Evolutionary conservation across 2,888 invertebrate genomes (phyloP), one percentile per base, ranked within the genome.

Genomic region (Drosophila quinaria): DNA sequence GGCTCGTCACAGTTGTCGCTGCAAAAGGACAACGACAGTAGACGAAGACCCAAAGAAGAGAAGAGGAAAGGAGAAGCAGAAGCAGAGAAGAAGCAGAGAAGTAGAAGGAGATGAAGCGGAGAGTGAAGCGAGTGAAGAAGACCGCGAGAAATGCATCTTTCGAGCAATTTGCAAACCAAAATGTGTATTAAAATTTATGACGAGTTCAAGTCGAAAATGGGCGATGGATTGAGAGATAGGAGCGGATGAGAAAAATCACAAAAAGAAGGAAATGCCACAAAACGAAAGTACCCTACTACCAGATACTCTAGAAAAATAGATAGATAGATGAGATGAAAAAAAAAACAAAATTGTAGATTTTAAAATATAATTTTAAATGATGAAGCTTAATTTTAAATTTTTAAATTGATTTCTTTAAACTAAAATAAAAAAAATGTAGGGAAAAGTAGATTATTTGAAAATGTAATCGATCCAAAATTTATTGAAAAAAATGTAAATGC

Each of bases 161-260:
- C 41, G 54, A 75, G 80, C 88, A 89, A 87, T 87, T 87, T 87
- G 86, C 90, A 87, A 87, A 82, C 90, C 90, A 87, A 86, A 87
- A 89, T 89, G 76, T 80, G 86, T 87, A 87, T 89, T 87, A 89
- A 87, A 86, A 89, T 89, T 87, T 87, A 87, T 87, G 86, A 87
- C 86, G 88, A 89, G 73, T 65, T 80, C 83, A 74, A 78, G 63
- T 86, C 67, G 70, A 67, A 77, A 80, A 69, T 65, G 62, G 65
- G 77, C 76, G 76, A 79, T 77, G 79, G 80, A 77, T 77, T 77
- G 75, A 79, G 77, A 77, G 77, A 77, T 77, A 77, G 80, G 64
- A 77, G 61, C 60, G 62, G 58, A 61, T 66, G 59, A 59, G 51
- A 60, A 65, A 60, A 72, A 37, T n/a, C 37, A 47, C 37, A 49